A percentile compares a stretch with the other conserved stretches of the same genome.
These are phyloP conservation scores for Saccopteryx leptura DNA, from an alignment of 2,113 vertebrate species.

Conservation along the genomic window DNA sequence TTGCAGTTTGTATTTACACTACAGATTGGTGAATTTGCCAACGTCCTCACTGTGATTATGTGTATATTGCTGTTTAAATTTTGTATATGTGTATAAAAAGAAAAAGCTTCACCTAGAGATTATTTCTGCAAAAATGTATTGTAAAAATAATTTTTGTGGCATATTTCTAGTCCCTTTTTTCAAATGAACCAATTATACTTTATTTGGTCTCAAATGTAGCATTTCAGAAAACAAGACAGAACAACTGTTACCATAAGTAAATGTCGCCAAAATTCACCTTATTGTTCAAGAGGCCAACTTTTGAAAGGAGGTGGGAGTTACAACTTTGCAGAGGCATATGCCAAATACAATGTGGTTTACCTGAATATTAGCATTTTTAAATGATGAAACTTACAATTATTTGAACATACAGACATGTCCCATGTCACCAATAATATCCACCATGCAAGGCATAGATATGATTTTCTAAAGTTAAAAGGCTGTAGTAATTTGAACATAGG, in stretches of 20 bases:
- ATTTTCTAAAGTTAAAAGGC: slow-evolving; percentile 84
- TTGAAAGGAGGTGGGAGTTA: slow-evolving; percentile 73
- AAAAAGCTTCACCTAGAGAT: slow-evolving; percentile 91
- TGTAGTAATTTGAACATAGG: slow-evolving; percentile 82
- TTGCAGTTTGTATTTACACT: slow-evolving; percentile 94
- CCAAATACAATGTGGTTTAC: slow-evolving; percentile 83
- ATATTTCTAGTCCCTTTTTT: slow-evolving; percentile 89
- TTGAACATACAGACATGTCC: slow-evolving; percentile 64
- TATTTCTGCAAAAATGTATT: slow-evolving; percentile 91
- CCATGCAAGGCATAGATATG: slow-evolving; percentile 69
- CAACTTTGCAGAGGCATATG: slow-evolving; percentile 80
- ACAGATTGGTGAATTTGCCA: slow-evolving; percentile 92
- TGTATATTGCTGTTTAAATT: slow-evolving; percentile 97
- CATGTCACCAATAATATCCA: slow-evolving; percentile 83
- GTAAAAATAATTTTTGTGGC: slow-evolving; percentile 91
- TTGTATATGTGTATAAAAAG: slow-evolving; percentile 93
- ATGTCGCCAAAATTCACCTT: slow-evolving; percentile 81
- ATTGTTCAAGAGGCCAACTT: slow-evolving; percentile 85
- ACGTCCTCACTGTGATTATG: slow-evolving; percentile 95
- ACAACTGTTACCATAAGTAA: slow-evolving; percentile 74
- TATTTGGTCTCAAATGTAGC: slow-evolving; percentile 88
- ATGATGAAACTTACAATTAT: slow-evolving; percentile 69
- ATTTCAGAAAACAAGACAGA: slow-evolving; percentile 85
- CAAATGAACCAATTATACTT: slow-evolving; percentile 84
- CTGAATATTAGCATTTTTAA: slow-evolving; percentile 78